Conservation (phyloP, 1,140 invertebrate genomes). For the Cotesia chilonis region DNA sequence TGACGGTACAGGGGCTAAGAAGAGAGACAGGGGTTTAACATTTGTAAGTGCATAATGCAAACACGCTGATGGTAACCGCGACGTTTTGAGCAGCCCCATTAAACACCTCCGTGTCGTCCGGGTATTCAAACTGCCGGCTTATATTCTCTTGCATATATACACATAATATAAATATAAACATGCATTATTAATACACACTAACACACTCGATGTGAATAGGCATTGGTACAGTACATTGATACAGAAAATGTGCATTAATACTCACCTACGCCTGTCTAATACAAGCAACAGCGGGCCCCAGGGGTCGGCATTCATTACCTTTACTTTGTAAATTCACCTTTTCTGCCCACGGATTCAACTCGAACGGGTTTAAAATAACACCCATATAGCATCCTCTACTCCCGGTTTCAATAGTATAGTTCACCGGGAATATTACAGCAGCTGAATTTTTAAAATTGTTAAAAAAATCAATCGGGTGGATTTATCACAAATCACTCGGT, state of each 20-base stretch:
- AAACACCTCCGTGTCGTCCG: constrained; percentile 39
- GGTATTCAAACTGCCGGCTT: constrained; percentile 24
- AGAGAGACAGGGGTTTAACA: constrained; percentile 12
- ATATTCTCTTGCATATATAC: too few species aligned
- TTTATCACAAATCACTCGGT: constrained; percentile 46
- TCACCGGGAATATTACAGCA: too few species aligned
- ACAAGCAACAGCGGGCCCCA: neutral
- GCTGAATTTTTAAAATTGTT: constrained; percentile 11
- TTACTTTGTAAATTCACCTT: constrained; percentile 35
- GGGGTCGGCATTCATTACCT: constrained; percentile 37
- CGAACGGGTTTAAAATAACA: constrained; percentile 4
- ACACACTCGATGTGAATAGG: too few species aligned
- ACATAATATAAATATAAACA: too few species aligned
- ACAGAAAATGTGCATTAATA: constrained; percentile 21
- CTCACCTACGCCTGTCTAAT: constrained; percentile 33
- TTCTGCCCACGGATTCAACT: constrained; percentile 29
- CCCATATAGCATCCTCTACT: neutral
- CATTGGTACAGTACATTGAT: neutral
- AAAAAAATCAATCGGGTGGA: constrained; percentile 38
- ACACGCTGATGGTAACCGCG: neutral
- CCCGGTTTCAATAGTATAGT: neutral
- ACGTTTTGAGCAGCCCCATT: constrained; percentile 27
- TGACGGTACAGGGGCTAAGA: constrained; percentile 12
- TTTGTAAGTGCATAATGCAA: too few species aligned
- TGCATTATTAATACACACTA: neutral